Base-by-base conservation (phyloP, 2,113 vertebrate genomes). In the Scortum barcoo region DNA sequence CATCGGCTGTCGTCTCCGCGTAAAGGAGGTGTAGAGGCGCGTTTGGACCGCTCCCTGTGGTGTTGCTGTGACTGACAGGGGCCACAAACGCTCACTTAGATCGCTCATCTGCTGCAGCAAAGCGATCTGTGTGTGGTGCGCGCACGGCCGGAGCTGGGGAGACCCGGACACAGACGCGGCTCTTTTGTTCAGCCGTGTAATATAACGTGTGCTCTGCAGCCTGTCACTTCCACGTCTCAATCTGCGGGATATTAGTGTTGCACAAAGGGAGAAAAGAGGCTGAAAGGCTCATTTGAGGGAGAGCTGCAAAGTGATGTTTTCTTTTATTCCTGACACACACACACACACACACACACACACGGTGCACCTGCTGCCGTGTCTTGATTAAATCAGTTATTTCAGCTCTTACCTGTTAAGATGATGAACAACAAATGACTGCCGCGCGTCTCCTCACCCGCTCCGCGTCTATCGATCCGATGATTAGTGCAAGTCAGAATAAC, bases 161-260 rank as follows among this genome's bases (percentile, higher is more conserved):
- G 56, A 44, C 38, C 2, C 19, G 20, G 0, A 30, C 22, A 65
- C 38, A 13, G 16, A 48, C 2, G 61, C 67, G 24, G 28, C 67
- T 70, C 54, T 76, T 58, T 70, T 78, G 56, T 82, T 70, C 12
- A 42, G 2, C 30, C n/a, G 30, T 75, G 70, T 26, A 46, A 36
- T 44, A 44, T 50, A 24, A 53, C 48, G 71, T 60, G 78, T 38
- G 17, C 56, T 1, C 26, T 5, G 28, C 76, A 72, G 53, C 13
- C 22, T 89, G 46, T 61, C 60, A 63, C n/a, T 50, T 42, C n/a
- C n/a, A 7, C 30, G 12, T 7, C n/a, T 72, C 30, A 5, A 72
- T 72, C 5, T 48, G 8, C 42, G 20, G 11, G 5, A 63, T 30
- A 14, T 14, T 42, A n/a, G 66, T 60, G 28, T 26, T 40, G 4